These are phyloP conservation scores for Calliopsis andreniformis DNA, from an alignment of 1,140 invertebrate genomes.

Conservation along the genomic window DNA sequence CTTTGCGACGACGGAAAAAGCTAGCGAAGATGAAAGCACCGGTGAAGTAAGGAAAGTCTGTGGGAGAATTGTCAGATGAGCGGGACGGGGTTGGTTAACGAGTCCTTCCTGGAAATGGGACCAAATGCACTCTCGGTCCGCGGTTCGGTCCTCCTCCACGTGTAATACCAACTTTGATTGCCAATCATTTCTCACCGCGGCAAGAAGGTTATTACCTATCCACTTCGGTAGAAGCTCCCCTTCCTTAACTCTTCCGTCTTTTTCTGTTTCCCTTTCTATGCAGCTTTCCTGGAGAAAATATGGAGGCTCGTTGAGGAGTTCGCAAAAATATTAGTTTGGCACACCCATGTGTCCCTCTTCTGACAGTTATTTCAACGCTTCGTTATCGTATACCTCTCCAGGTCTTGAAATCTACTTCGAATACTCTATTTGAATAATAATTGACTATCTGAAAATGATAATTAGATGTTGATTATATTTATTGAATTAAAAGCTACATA, in stretches of 20 bases:
- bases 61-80: not conserved
- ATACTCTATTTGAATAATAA: too few species aligned
- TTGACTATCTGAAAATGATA: too few species aligned
- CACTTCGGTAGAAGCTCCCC: slow-evolving; percentile 49
- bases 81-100: slow-evolving; percentile 47
- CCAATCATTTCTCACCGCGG: slow-evolving; percentile 71
- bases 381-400: slow-evolving; percentile 7
- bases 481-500: too few species aligned
- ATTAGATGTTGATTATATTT: too few species aligned
- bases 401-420: not conserved
- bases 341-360: slow-evolving; percentile 49
- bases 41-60: slow-evolving; percentile 27
- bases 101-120: slow-evolving; percentile 57
- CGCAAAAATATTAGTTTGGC: slow-evolving; percentile 65
- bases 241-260: slow-evolving; percentile 21
- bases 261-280: not conserved
- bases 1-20: slow-evolving; percentile 23
- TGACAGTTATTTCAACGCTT: slow-evolving; percentile 34
- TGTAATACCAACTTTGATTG: slow-evolving; percentile 73
- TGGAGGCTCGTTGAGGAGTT: slow-evolving; percentile 43
- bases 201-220: slow-evolving; percentile 71
- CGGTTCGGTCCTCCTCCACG: slow-evolving; percentile 24
- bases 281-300: slow-evolving; percentile 31
- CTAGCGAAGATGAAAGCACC: slow-evolving; percentile 35
- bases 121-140: slow-evolving; percentile 41